Evolutionary conservation across 2,888 invertebrate genomes (phyloP).

Genomic region (Galerucella nymphaeae): DNA sequence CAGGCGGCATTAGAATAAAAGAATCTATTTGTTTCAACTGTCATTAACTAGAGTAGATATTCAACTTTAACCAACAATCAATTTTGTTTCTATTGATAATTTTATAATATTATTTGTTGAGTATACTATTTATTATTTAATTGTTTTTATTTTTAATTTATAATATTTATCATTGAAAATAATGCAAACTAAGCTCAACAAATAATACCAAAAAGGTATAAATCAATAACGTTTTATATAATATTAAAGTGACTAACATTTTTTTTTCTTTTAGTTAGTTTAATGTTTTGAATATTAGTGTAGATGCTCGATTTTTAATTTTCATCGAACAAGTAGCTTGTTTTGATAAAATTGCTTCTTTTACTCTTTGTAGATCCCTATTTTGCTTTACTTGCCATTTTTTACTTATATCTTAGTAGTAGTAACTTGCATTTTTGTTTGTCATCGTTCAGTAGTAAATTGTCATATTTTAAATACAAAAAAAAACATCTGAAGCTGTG

Average conservation of each 20-base stretch:
- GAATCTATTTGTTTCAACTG: no score
- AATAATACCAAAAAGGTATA: not conserved
- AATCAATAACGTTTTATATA: not conserved
- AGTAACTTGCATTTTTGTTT: not conserved
- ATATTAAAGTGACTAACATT: not conserved
- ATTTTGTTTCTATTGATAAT: no score
- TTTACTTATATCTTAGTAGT: conserved; percentile 17
- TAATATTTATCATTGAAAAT: not conserved
- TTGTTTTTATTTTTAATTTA: no score
- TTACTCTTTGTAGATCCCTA: not conserved
- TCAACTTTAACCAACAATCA: no score
- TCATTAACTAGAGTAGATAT: no score
- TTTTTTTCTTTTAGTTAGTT: not conserved
- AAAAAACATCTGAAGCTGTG: no score
- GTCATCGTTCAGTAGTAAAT: not conserved
- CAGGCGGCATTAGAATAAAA: no score
- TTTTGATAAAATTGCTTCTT: not conserved
- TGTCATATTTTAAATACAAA: not conserved
- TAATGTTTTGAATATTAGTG: conserved; percentile 3
- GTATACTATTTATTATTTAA: no score
- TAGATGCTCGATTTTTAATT: conserved; percentile 10
- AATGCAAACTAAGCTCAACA: not conserved
- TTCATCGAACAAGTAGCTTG: conserved; percentile 23
- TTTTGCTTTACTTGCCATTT: conserved; percentile 32
- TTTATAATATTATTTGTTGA: no score